A percentile compares a stretch with the other conserved stretches of the same genome.
phyloP scores from a whole-genome alignment of 2,888 invertebrate species.

The Trachelus tabidus region DNA sequence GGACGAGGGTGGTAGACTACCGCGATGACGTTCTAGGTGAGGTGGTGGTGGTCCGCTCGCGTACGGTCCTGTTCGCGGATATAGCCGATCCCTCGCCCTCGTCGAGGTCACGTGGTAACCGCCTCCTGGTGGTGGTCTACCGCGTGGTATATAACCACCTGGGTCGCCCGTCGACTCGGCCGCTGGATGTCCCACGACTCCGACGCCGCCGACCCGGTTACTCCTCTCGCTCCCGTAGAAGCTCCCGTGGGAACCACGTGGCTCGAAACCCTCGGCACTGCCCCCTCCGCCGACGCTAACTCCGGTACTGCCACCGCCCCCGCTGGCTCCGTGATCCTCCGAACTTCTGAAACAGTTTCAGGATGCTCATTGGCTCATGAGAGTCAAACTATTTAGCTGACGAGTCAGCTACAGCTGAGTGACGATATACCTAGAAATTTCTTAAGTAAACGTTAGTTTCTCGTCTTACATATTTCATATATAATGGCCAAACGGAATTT shows the following conservation, averaged over 20 bases:
- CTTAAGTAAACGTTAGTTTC: too few species aligned
- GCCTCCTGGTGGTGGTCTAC: slow-evolving; percentile 55
- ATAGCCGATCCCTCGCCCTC: slow-evolving; percentile 64
- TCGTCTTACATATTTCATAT: too few species aligned
- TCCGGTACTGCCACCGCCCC: slow-evolving; percentile 40
- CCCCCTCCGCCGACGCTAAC: slow-evolving; percentile 30
- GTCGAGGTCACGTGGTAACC: slow-evolving; percentile 63
- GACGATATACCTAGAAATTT: too few species aligned
- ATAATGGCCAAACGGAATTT: too few species aligned
- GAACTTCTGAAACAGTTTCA: slow-evolving; percentile 54
- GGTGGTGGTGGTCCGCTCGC: slow-evolving; percentile 57
- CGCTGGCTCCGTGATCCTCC: slow-evolving; percentile 59
- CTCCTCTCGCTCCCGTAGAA: slow-evolving; percentile 57
- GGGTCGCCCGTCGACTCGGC: slow-evolving; percentile 58
- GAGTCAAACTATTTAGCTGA: too few species aligned
- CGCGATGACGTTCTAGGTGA: slow-evolving; percentile 61
- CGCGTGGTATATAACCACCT: slow-evolving; percentile 58
- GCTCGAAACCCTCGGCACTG: slow-evolving; percentile 55
- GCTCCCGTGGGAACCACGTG: slow-evolving; percentile 65
- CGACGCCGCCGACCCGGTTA: slow-evolving; percentile 56
- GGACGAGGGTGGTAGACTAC: slow-evolving; percentile 55
- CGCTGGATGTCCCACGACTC: slow-evolving; percentile 38
- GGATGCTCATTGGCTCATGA: too few species aligned
- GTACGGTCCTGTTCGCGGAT: slow-evolving; percentile 59
- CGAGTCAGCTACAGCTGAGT: too few species aligned